Base-by-base conservation (phyloP, 2,113 vertebrate genomes). In the Canis aureus region DNA sequence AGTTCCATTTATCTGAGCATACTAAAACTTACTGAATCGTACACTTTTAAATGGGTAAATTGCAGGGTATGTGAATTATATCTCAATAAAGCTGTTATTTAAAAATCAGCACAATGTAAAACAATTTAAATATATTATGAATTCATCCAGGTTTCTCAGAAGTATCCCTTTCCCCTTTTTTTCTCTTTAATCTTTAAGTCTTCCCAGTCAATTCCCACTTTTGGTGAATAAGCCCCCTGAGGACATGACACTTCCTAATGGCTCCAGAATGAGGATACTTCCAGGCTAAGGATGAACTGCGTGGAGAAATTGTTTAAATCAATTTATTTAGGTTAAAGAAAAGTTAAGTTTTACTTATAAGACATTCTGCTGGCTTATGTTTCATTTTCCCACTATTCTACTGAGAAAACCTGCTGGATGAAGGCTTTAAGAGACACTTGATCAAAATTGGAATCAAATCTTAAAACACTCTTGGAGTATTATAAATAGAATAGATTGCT, bases 331-430 rank as follows among this genome's bases (percentile, higher is more conserved):
- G n/a, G 23, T 67, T 84, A 92, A 62, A 89, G 11, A 51, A 81
- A 88, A 82, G 3, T 64, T 84, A 89, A 51, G 51, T 79, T 88
- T 57, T 79, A 73, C 19, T 25, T 64, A 11, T 25, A 67, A 87
- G 59, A 35, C 38, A 96, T 27, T 93, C 10, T 35, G 32, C 11
- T 73, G 71, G 10, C 62, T 84, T 79, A 49, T 57, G 43, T 89
- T 51, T 29, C 17, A 73, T 93, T 79, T 95, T 57, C 55, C 22
- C 67, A 88, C 29, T n/a, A 29, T 92, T 85, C 64, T 89, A 89
- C 29, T 84, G 17, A 95, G 55, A 64, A 89, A 95, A 85, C 6
- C 53, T 93, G 29, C 16, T n/a, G 43, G 60, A 60, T 92, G 3
- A 89, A 85, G 57, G 16, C 13, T 73, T 92, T 73, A 71, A 27